Evolutionary conservation across 1,140 invertebrate genomes (phyloP).

Genomic region (Hyles euphorbiae): DNA sequence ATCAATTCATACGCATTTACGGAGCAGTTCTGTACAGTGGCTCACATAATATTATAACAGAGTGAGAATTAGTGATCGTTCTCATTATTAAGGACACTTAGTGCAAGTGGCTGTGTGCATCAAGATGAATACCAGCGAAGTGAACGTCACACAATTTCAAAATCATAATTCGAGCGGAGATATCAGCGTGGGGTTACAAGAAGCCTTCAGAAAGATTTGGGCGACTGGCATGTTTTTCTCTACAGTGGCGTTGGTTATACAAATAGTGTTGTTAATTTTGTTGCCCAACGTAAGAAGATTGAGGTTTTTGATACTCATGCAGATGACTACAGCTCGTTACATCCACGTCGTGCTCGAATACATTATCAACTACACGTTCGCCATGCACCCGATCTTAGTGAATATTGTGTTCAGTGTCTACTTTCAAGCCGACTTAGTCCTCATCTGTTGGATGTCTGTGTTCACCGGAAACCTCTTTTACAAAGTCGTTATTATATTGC

Average conservation of each 20-base stretch:
- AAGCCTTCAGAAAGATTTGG: no score
- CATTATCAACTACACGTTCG: conserved; percentile 17
- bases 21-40: no score
- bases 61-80: no score
- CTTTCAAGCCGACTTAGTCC: conserved; percentile 32
- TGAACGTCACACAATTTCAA: no score
- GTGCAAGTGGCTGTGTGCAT: no score
- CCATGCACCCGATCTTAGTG: background rate
- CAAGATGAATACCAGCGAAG: no score
- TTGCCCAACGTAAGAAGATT: conserved; percentile 36
- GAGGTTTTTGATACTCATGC: conserved; percentile 39
- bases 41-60: no score
- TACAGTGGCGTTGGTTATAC: conserved; percentile 8
- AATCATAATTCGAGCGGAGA: no score
- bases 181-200: no score
- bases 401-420: conserved; percentile 20
- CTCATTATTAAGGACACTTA: no score
- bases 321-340: conserved; percentile 35
- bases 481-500: conserved; percentile 29
- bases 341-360: conserved; percentile 34
- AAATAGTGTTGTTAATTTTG: conserved; percentile 22
- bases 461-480: conserved; percentile 48
- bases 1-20: no score
- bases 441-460: conserved; percentile 41
- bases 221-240: no score